phyloP scores from a whole-genome alignment of 1,140 invertebrate species.

The Brachystomella parvula region DNA sequence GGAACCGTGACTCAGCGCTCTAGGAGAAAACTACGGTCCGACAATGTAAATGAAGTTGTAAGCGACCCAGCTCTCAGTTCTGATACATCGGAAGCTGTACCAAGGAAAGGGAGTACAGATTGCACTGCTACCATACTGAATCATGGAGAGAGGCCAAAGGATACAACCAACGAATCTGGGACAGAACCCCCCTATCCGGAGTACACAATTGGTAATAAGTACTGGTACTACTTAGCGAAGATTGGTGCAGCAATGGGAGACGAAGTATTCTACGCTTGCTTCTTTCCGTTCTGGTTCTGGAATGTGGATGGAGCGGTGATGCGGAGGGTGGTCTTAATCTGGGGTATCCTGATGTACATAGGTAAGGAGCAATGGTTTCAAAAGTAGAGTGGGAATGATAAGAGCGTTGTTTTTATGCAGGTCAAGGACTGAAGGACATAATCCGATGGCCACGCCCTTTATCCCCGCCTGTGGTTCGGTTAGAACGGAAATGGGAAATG shows the following conservation, averaged over 20 bases:
- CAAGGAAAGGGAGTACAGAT: background rate
- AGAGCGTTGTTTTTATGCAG: constrained; percentile 50
- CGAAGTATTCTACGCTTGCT: constrained; percentile 76
- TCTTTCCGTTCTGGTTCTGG: constrained; percentile 88
- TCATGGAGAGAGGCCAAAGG: too few relatives aligned
- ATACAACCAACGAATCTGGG: constrained; percentile 38
- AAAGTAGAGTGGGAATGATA: too few relatives aligned
- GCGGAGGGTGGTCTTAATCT: constrained; percentile 67
- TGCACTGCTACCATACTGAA: too few relatives aligned
- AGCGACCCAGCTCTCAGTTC: background rate
- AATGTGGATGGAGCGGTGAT: constrained; percentile 78
- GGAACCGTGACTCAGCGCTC: background rate
- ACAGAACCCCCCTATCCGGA: constrained; percentile 39
- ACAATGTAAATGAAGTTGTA: background rate
- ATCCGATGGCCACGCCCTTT: constrained; percentile 73
- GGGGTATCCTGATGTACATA: constrained; percentile 76
- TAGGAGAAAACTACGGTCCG: background rate
- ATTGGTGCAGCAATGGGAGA: constrained; percentile 76
- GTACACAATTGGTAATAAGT: constrained; percentile 58
- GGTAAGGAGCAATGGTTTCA: constrained; percentile 47
- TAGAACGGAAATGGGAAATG: constrained; percentile 76
- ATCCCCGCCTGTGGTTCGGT: constrained; percentile 65
- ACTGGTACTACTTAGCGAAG: constrained; percentile 78
- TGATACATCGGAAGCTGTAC: background rate
- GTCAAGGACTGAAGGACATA: constrained; percentile 80